Evolutionary conservation across 1,140 invertebrate genomes (phyloP), one percentile per base, ranked within the genome.

Genomic region (Chrysomallon squamiferum): DNA sequence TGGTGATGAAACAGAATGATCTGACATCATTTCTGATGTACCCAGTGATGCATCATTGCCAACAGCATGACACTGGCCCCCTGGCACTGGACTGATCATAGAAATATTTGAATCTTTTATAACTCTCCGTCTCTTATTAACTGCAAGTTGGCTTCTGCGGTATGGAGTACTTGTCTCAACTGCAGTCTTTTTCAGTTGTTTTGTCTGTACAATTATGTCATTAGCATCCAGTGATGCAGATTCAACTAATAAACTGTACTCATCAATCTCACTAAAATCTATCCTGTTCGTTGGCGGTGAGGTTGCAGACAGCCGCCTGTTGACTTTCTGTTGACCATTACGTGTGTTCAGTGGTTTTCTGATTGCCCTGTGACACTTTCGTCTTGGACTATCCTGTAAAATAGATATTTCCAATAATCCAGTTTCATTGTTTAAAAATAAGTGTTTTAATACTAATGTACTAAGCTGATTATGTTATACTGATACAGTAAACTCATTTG

Each of bases 261-360:
- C 71, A 56, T 80, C 78, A 74, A 80, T 77, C 38, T 80, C 76
- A 65, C 76, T 80, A 62, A 80, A 80, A 57, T 78, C 76, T 15
- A 38, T 15, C 5, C 35, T 38, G 15, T 38, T 15, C 15, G 5
- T 38, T 38, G 15, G 15, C 15, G 15, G 15, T 7, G 35, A 5
- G 35, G 13, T 72, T 56, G 18, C 67, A 65, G 9, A n/a, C 2
- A 20, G 58, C 45, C 18, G 6, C 18, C 25, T 63, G n/a, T 65
- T 66, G n/a, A 41, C 41, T 54, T 20, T 32, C 43, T 25, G 50
- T 45, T 56, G 20, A 5, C 25, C 13, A 56, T 30, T 33, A 11
- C 15, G 2, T 59, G 35, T 59, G 38, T 43, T 33, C 3, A 43
- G 54, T 15, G 22, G 33, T 49, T 49, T 35, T 49, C 62, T 67